Base-by-base conservation (phyloP, 2,113 vertebrate species). In the Phylloscopus trochilus region DNA sequence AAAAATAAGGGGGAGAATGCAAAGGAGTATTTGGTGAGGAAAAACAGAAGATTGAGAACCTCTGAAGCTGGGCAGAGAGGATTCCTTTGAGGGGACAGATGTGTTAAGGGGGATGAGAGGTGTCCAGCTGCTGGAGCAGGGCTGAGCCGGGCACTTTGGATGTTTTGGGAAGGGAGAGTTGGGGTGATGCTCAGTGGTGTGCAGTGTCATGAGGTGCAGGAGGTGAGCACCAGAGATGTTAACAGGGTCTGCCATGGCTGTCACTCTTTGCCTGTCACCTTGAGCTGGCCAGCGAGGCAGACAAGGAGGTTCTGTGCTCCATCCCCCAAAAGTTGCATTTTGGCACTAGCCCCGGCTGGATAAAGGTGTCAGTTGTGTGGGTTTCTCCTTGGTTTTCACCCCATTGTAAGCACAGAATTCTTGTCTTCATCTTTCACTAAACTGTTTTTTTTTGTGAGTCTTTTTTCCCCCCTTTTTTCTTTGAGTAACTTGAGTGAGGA, bases 381-480 rank as follows among this genome's bases (percentile, higher is more conserved):
- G 7, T 46, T 70, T 77, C 52, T 51, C 15, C n/a, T 52, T 2
- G 0, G 13, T 67, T 86, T 87, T 33, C 28, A 24, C 27, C 24
- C 59, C 3, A 5, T 3, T 81, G 18, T 55, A 28, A 44, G 31
- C 3, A 1, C 12, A 7, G 58, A 51, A 70, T 15, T 68, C 6
- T 18, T 46, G 26, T 62, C 73, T 64, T 46, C 44, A 47, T 27
- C 49, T 52, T 73, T 46, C 39, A 17, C 7, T 30, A 94, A 0
- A 0, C 41, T 66, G 53, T 0, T 28, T 37, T 62, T 41, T 41
- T 19, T 0, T 0, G 0, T 15, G 19, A 55, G 21, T 8, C 5
- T n/a, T 23, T 26, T 58, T 28, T 52, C 4, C 0, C 8, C 10
- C 4, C 2, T 22, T 68, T 67, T 73, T 49, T 1, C 11, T 56